Base-by-base conservation (phyloP, 2,888 invertebrate genomes). In the Matsumyia berberina region DNA sequence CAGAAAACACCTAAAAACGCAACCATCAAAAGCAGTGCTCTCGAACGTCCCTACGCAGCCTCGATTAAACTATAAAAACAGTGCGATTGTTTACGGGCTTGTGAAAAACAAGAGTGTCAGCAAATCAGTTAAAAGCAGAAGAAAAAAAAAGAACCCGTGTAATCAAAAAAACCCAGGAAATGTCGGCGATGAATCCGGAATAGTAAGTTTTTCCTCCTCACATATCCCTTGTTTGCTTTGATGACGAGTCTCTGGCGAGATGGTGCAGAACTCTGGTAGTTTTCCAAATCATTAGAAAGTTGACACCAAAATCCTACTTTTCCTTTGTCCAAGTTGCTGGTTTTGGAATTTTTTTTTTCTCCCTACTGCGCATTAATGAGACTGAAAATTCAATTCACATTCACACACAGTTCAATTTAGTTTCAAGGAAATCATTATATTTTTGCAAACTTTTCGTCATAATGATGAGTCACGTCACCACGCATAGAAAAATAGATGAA, bases 161-260 rank as follows among this genome's bases (percentile, higher is more conserved):
- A 72, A 87, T 85, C 87, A 83, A 87, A 83, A 87, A 87, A 88
- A 86, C 88, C 88, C 87, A 85, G 86, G 89, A 89, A 89, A 92
- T 92, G 92, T 91, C 92, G 87, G 91, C 92, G 87, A 95, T 96
- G 95, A 95, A 95, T 94, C 96, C 96, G 89, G 96, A 96, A 94
- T 96, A 96, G 96, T 96, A 93, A 96, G 96, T 92, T 81, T 87
- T 85, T 82, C 88, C 24, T 17, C 24, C 6, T 33, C 12, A 46
- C 37, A 57, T 46, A 66, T 66, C 64, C 17, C 37, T 57, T 53
- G 66, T 60, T 72, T 66, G 58, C 42, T 53, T 77, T 72, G 44
- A 67, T 37, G 60, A 73, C 39, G 42, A 39, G 44, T n/a, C 29
- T 17, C 19, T 11, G 24, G 1, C 17, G 17, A 33, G 7, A 8